Evolutionary conservation across 1,140 invertebrate species (phyloP).

Genomic region (Chironomus striatipennis): DNA sequence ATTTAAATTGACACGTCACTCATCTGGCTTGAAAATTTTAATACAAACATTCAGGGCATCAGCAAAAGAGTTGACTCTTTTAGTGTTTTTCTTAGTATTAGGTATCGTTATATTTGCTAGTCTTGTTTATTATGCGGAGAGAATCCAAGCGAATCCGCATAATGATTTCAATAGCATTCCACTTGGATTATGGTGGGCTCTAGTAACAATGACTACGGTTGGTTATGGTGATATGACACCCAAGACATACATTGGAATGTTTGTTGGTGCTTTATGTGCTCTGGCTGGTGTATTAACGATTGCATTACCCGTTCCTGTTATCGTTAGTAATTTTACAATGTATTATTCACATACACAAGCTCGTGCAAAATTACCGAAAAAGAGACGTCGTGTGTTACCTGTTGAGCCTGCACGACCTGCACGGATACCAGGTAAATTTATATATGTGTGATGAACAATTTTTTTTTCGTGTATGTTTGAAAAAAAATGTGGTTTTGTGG

Average conservation of each 20-base stretch:
- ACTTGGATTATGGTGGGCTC: slow-evolving; percentile 89
- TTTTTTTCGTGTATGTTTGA: too few species aligned
- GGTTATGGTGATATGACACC: slow-evolving; percentile 91
- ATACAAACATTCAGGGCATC: slow-evolving; percentile 92
- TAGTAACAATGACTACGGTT: slow-evolving; percentile 95
- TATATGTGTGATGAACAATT: not conserved
- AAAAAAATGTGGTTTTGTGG: too few species aligned
- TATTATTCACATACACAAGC: slow-evolving; percentile 93
- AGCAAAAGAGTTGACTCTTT: slow-evolving; percentile 88
- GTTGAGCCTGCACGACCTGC: slow-evolving; percentile 72
- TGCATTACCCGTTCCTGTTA: slow-evolving; percentile 88
- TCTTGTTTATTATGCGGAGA: slow-evolving; percentile 89
- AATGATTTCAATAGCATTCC: slow-evolving; percentile 86
- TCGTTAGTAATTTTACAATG: slow-evolving; percentile 95
- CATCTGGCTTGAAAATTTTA: slow-evolving; percentile 90
- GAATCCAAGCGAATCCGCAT: slow-evolving; percentile 70
- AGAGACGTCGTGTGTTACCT: slow-evolving; percentile 79
- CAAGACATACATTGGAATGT: slow-evolving; percentile 86
- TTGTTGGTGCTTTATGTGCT: slow-evolving; percentile 89
- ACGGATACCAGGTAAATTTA: slow-evolving; percentile 36
- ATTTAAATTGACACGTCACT: slow-evolving; percentile 91
- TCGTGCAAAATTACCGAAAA: slow-evolving; percentile 87
- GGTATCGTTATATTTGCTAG: slow-evolving; percentile 91
- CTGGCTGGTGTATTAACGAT: slow-evolving; percentile 88
- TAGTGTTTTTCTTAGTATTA: slow-evolving; percentile 88